Evolutionary conservation across 2,113 vertebrate genomes (phyloP).

Genomic region (Haemorhous mexicanus): DNA sequence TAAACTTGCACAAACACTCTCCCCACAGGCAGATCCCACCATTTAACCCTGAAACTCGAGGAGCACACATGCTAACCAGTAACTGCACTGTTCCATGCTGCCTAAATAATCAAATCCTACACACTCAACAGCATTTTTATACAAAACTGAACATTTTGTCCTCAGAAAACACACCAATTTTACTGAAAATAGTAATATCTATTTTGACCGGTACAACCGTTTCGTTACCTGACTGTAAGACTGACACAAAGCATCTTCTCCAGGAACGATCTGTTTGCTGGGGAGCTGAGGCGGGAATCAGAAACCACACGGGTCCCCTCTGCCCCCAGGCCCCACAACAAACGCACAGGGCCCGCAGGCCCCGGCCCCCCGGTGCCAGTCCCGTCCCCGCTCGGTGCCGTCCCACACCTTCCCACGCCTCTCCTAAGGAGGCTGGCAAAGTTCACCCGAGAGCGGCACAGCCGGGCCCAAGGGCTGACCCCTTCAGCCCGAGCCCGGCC

Average conservation of each 20-base stretch:
- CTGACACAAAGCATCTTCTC: background rate
- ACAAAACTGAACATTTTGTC: background rate
- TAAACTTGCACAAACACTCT: background rate
- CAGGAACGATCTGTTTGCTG: background rate
- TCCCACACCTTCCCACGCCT: background rate
- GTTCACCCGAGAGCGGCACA: background rate
- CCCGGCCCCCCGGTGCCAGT: accelerated
- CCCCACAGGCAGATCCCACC: background rate
- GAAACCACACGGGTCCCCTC: accelerated
- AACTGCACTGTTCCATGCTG: background rate
- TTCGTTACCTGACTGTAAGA: background rate
- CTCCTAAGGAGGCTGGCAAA: accelerated
- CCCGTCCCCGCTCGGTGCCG: background rate
- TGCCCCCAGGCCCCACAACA: background rate
- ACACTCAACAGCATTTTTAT: background rate
- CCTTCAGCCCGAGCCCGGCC: accelerated
- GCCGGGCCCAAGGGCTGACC: accelerated
- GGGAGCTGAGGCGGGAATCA: accelerated
- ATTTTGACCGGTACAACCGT: background rate
- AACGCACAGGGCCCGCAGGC: background rate
- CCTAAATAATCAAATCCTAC: background rate
- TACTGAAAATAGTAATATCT: background rate
- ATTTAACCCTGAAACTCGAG: background rate
- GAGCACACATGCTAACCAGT: accelerated
- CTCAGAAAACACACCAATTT: background rate